Evolutionary conservation across 2,113 vertebrate species (phyloP), one percentile per base, ranked within the genome.

Genomic region (Chelonoidis abingdonii): DNA sequence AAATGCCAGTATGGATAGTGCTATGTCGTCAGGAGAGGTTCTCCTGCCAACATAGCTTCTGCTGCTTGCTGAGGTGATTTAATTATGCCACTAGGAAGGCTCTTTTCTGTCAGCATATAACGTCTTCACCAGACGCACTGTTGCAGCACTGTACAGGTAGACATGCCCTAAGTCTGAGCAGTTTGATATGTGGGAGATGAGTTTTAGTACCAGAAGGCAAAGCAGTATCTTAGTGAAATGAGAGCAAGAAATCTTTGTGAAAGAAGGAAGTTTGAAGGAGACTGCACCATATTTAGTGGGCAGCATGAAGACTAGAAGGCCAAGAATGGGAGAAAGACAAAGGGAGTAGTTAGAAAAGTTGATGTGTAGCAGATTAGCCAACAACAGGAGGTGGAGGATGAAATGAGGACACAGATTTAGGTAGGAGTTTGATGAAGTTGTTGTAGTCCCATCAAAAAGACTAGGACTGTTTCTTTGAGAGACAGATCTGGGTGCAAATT

Each of bases 241-340:
- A 31, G 21, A 29, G 9, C 1, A 25, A 3, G 52, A 80, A 84
- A 57, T 11, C 1, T 1, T 57, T 6, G 14, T 82, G n/a, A 62
- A 47, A 10, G 80, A 13, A 0, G 1, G 3, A 1, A 4, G 4
- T 44, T 27, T 31, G 22, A 84, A 41, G 56, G 88, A 87, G 0
- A 0, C 24, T 31, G 29, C 22, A 27, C 3, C 5, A 1, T 4
- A 0, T 80, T 50, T 19, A 31, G 47, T 27, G 27, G 47, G 78
- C 25, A 50, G 47, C 11, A 52, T n/a, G 53, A 80, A 80, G 50
- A 56, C 75, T 1, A 27, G 72, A 52, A 84, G 65, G 52, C 25
- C 29, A 41, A 85, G 83, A 10, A 31, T 25, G 17, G 16, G 84
- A 79, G 90, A 69, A 82, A 79, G 47, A 76, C 31, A 65, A 65